Evolutionary conservation across 2,888 invertebrate genomes (phyloP).

Genomic region (Erebia palarica): DNA sequence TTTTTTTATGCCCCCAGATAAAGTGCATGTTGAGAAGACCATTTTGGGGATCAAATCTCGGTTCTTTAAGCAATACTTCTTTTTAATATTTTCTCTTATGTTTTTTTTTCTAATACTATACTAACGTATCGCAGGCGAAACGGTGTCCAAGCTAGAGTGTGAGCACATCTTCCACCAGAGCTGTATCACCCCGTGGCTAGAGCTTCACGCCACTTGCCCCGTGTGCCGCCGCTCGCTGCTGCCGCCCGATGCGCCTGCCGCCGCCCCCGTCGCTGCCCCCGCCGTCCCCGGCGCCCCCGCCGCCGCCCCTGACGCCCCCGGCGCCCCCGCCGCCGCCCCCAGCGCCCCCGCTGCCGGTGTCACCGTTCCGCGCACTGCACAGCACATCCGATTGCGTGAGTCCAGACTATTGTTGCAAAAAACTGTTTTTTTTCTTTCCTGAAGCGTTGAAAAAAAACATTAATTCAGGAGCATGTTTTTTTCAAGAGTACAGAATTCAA

Average conservation of each 20-base stretch:
- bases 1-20: too few species aligned
- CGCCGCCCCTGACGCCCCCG: background rate
- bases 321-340: background rate
- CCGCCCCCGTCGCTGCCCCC: conserved; percentile 20
- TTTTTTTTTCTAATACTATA: too few species aligned
- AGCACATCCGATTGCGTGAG: conserved; percentile 17
- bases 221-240: conserved; percentile 89
- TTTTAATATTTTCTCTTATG: too few species aligned
- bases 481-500: too few species aligned
- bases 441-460: too few species aligned
- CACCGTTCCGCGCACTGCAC: background rate
- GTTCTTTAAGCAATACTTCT: too few species aligned
- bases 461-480: too few species aligned
- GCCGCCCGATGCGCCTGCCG: conserved; percentile 40
- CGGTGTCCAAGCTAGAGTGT: conserved; percentile 90
- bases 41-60: too few species aligned
- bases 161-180: conserved; percentile 95
- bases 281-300: conserved; percentile 10
- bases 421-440: background rate
- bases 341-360: background rate
- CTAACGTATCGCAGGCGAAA: conserved; percentile 80
- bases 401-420: background rate
- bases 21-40: too few species aligned
- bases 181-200: conserved; percentile 97
- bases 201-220: conserved; percentile 97